These are phyloP conservation scores for Pelochelys cantorii DNA, from an alignment of 2,797 vertebrate genomes.

Conservation along the genomic window DNA sequence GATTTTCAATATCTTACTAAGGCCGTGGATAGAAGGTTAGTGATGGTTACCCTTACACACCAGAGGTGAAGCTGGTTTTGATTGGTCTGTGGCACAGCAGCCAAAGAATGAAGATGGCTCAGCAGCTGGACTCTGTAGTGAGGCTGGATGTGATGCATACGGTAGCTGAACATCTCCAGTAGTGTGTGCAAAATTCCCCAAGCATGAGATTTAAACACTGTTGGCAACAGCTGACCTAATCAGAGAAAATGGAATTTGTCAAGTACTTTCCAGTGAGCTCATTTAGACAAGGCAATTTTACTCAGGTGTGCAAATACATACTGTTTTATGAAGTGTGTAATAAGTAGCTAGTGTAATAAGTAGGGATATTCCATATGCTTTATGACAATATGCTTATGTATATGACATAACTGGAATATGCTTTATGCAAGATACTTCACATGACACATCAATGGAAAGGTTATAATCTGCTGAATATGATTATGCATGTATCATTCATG, in stretches of 20 bases:
- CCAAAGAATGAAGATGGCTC: constrained; percentile 96
- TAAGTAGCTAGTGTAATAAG: background rate
- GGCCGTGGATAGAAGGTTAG: background rate
- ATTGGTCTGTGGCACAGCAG: constrained; percentile 96
- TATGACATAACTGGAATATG: too few relatives aligned
- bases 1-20: background rate
- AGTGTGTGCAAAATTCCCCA: constrained; percentile 98
- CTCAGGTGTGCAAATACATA: background rate
- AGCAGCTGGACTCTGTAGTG: constrained; percentile 97
- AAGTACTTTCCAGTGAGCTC: constrained; percentile 9
- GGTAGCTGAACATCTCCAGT: constrained; percentile 99
- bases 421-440: too few relatives aligned
- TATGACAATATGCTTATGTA: too few relatives aligned
- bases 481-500: too few relatives aligned
- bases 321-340: background rate
- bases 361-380: too few relatives aligned
- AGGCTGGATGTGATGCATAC: constrained; percentile 99
- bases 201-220: constrained; percentile 96
- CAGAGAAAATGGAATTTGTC: background rate
- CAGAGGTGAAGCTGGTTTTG: constrained; percentile 99
- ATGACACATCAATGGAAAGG: too few relatives aligned
- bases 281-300: background rate
- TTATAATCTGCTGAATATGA: too few relatives aligned
- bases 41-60: constrained; percentile 75
- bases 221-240: constrained; percentile 95